phyloP scores from a whole-genome alignment of 2,797 vertebrate species.

The Crenuchus spilurus region DNA sequence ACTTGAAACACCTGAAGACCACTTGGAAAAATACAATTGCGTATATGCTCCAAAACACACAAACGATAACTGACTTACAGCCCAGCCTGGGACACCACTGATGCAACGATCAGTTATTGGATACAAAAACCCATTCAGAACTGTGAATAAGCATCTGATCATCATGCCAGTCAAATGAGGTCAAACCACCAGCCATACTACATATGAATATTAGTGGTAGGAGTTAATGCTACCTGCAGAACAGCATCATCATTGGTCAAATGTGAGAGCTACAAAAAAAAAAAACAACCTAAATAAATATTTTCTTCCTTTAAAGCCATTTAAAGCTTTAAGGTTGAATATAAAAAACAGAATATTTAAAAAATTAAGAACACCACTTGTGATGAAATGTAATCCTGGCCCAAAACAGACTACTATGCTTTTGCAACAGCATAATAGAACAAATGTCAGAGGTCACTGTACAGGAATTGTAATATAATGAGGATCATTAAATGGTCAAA shows the following conservation, averaged over 20 bases:
- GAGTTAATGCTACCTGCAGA: conserved; percentile 30
- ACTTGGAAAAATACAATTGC: background rate
- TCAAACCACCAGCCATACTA: conserved; percentile 21
- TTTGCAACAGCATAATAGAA: background rate
- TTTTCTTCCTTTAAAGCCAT: conserved; percentile 20
- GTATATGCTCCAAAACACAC: background rate
- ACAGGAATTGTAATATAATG: background rate
- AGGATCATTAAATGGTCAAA: background rate
- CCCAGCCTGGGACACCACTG: background rate
- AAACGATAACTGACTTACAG: background rate
- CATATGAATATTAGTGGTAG: conserved; percentile 25
- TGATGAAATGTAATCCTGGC: conserved; percentile 19
- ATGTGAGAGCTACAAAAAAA: conserved; percentile 14
- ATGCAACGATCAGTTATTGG: background rate
- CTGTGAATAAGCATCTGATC: background rate
- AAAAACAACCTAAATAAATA: conserved; percentile 14
- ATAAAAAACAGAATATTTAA: conserved; percentile 5
- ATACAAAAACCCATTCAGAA: background rate
- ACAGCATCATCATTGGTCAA: conserved; percentile 17
- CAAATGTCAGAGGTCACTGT: conserved; percentile 5
- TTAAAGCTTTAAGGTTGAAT: conserved; percentile 13
- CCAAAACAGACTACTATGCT: conserved; percentile 4
- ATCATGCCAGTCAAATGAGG: background rate
- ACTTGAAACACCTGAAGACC: conserved; percentile 13
- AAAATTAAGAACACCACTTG: background rate